phyloP scores from a whole-genome alignment of 2,113 vertebrate genomes.

The Archilochus colubris region DNA sequence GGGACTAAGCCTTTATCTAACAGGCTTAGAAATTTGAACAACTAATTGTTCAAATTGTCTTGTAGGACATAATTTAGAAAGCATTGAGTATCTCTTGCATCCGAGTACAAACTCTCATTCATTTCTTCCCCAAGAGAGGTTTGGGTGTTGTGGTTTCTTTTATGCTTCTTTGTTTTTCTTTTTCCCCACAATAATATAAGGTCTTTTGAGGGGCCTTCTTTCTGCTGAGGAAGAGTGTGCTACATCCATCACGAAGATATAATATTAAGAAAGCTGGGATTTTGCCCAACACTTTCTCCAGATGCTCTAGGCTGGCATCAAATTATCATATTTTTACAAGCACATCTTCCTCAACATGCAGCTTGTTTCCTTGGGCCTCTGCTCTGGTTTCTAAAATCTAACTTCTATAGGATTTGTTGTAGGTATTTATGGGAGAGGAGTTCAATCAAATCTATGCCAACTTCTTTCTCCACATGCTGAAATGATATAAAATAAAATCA shows the following conservation, averaged over 20 bases:
- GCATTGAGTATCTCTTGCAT: not conserved
- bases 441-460: not conserved
- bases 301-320: not conserved
- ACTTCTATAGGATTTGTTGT: not conserved
- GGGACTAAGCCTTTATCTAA: not conserved
- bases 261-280: not conserved
- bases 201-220: not conserved
- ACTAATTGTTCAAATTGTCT: not conserved
- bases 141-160: not conserved
- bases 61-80: not conserved
- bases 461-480: not conserved
- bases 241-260: not conserved
- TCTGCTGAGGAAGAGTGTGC: not conserved
- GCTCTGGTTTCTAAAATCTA: not conserved
- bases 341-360: not conserved
- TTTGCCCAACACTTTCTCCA: not conserved
- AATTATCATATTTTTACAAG: not conserved
- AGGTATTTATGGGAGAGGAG: not conserved
- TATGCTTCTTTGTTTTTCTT: not conserved
- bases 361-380: not conserved
- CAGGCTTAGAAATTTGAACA: not conserved
- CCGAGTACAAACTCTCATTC: fast-evolving
- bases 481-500: slow-evolving; percentile 21
- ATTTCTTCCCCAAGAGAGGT: not conserved
- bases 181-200: not conserved